Base-by-base conservation (phyloP, 2,797 vertebrate species). In the Dicrostonyx torquatus region DNA sequence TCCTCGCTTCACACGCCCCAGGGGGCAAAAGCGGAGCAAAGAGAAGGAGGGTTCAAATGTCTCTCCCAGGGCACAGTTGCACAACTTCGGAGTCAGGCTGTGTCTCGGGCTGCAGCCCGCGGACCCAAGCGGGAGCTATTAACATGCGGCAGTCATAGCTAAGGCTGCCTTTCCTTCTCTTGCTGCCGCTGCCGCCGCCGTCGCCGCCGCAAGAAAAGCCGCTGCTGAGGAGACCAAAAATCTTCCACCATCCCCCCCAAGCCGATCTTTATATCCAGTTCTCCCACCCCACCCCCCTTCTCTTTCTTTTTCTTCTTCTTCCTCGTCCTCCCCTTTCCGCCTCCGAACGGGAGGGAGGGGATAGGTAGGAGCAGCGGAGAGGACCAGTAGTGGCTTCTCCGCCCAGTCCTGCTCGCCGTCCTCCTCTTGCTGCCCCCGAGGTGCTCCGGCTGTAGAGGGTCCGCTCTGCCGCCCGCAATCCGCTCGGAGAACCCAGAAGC, bases 51-150 rank as follows among this genome's bases (percentile, higher is more conserved):
- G 96, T 89, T 96, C 97, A 90, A 90, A 96, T 85, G 97, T 93
- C 97, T 96, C 98, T 97, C 95, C 97, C 90, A 31, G 96, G 91
- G 97, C 96, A 82, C 97, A 97, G 97, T 97, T 97, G 97, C 96
- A 96, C 98, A 98, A 97, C 97, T 98, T 98, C 98, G 97, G 96
- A 97, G 97, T 95, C 96, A 80, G 93, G 96, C 85, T 95, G 86
- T 29, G 97, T 77, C 95, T 95, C 93, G 82, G 3, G 93, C 94
- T 92, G 97, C 97, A 43, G 97, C 95, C 95, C 37, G 72, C 84
- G 94, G 89, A 95, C 89, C 76, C 95, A 5, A 53, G 92, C 86
- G 87, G 85, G 76, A 45, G 97, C 96, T 37, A 86, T 90, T 94
- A 96, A 93, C 95, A 86, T 92, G 96, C 97, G 95, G 97, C 98